Evolutionary conservation across 2,797 vertebrate genomes (phyloP), one percentile per base, ranked within the genome.

Genomic region (Platalea minor): DNA sequence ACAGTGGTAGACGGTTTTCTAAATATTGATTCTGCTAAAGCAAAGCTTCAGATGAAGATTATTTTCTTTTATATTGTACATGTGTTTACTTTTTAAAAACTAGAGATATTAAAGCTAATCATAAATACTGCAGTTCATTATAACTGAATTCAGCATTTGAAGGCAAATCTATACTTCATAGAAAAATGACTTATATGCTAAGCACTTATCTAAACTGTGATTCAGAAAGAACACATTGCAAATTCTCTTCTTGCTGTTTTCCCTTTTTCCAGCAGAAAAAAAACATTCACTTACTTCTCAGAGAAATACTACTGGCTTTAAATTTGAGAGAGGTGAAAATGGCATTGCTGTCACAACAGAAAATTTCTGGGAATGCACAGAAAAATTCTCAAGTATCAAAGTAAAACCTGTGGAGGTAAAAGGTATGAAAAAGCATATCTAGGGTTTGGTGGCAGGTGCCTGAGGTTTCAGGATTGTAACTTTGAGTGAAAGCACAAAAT

Each of bases 1-100:
- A 87, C 37, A 87, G 17, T 10, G 7, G 10, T 11, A 65, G 39
- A 57, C 7, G 61, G 25, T 45, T 69, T 73, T 89, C 41, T 73
- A 53, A 87, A 91, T 25, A 82, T 25, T 76, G 63, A 82, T 82
- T 82, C 59, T 92, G 37, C n/a, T 69, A 76, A 93, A 84, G 3
- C 18, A 89, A 91, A 87, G 0, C 39, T 85, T 79, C 33, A 82
- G 20, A 50, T 59, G 23, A 85, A 72, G 20, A 70, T 67, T 56
- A 25, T 81, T 86, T 93, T 81, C 28, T 75, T 79, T 75, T 48
- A 45, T 67, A 63, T 16, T 48, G 6, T 50, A 41, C 19, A 13
- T 33, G 13, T 13, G 26, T 63, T 95, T 76, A 69, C 9, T 35
- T 85, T 63, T 76, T n/a, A 37, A 88, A 51, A 73, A 11, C 8